These are phyloP conservation scores for Hormiphora californensis DNA, from an alignment of 37 sponge, comb jelly and placozoan genomes.

Conservation along the genomic window DNA sequence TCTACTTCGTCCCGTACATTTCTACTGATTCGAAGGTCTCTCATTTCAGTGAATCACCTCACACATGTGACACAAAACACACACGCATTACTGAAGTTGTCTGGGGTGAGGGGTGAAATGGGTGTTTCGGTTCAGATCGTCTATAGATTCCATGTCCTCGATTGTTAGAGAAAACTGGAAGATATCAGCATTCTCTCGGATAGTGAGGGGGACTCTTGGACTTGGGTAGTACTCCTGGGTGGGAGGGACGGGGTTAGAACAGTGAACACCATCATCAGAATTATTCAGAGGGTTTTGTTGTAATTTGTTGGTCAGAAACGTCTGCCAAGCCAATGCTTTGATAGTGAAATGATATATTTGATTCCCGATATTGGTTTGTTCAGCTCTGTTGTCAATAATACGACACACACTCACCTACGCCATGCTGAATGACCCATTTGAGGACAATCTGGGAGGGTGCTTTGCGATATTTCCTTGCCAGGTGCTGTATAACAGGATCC, in stretches of 20 bases:
- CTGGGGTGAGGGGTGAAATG: background rate
- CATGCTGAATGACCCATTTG: conserved; percentile 42
- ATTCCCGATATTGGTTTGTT: too few species aligned
- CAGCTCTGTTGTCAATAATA: too few species aligned
- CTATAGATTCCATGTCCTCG: background rate
- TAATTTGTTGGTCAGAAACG: too few species aligned
- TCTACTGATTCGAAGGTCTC: too few species aligned
- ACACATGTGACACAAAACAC: too few species aligned
- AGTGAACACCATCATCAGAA: too few species aligned
- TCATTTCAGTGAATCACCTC: too few species aligned
- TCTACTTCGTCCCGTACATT: too few species aligned
- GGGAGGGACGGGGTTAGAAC: conserved; percentile 71
- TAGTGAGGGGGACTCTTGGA: conserved; percentile 38
- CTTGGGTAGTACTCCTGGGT: conserved; percentile 39
- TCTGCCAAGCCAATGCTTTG: too few species aligned
- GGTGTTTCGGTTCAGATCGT: background rate
- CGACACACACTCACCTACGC: conserved; percentile 37
- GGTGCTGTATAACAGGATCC: background rate
- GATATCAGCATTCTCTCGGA: conserved; percentile 21
- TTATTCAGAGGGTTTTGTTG: too few species aligned
- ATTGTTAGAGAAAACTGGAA: background rate
- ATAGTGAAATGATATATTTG: too few species aligned
- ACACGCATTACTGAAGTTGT: too few species aligned
- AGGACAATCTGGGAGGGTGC: conserved; percentile 28
- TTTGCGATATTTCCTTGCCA: conserved; percentile 3